Percentiles rank a stretch among this genome's conserved stretches.
Conservation (phyloP, 2,113 vertebrate genomes). For the Montifringilla adamsi region DNA sequence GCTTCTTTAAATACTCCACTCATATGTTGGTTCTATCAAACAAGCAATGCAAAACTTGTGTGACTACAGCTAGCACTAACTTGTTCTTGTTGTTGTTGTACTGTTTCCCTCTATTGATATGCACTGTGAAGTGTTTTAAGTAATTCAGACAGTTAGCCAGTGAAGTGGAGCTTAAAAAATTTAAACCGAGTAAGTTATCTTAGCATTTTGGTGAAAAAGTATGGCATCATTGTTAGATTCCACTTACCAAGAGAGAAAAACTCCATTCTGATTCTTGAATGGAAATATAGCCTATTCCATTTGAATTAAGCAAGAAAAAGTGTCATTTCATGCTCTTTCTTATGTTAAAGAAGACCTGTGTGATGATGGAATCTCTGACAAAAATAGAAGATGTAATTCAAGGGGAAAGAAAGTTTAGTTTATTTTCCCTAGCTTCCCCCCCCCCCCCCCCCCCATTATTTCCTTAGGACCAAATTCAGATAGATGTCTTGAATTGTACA, state of each 20-base stretch:
- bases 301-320: neutral
- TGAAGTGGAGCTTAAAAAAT: neutral
- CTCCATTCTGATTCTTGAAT: neutral
- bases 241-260: neutral
- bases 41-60: neutral
- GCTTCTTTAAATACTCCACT: neutral
- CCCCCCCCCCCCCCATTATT: neutral
- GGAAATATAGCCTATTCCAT: neutral
- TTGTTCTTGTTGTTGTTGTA: accelerated
- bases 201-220: neutral
- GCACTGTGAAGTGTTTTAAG: neutral
- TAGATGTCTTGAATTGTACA: neutral
- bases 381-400: neutral
- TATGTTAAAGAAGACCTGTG: neutral
- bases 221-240: neutral
- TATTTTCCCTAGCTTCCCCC: no score
- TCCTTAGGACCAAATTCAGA: neutral
- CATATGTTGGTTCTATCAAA: neutral
- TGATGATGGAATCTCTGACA: neutral
- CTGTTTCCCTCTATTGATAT: neutral
- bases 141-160: neutral
- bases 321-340: neutral
- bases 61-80: neutral
- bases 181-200: neutral
- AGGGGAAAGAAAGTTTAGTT: neutral